Conservation (phyloP, 2,797 vertebrate species). For the Forpus xanthops region DNA sequence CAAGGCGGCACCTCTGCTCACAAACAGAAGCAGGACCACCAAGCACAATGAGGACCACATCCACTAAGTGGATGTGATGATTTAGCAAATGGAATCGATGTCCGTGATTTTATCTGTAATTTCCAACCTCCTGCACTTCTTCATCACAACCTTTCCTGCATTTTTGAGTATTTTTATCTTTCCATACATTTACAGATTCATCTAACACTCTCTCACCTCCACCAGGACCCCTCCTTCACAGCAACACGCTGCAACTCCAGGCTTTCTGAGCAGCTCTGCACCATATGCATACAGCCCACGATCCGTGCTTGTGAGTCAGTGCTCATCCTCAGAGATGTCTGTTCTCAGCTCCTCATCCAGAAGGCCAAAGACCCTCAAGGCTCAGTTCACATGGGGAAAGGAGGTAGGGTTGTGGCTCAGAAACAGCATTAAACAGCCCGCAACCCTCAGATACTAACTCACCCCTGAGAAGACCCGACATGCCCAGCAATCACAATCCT, state of each 20-base stretch:
- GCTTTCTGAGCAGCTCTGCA: background rate
- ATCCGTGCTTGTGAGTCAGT: background rate
- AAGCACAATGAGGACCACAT: background rate
- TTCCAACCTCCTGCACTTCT: background rate
- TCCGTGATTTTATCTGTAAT: background rate
- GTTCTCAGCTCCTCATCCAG: background rate
- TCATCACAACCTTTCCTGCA: background rate
- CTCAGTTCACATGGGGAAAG: background rate
- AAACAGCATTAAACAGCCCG: background rate
- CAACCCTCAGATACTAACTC: constrained; percentile 3
- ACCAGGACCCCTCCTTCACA: background rate
- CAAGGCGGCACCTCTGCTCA: background rate
- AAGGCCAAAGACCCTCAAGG: background rate
- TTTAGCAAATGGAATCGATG: background rate
- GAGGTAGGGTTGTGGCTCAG: background rate
- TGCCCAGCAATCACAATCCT: constrained; percentile 2
- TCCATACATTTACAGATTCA: background rate
- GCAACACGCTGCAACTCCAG: fast-evolving
- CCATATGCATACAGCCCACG: background rate
- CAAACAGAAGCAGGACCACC: background rate
- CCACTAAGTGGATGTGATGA: background rate
- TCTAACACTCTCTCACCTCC: background rate
- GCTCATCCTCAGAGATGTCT: background rate
- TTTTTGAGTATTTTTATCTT: background rate
- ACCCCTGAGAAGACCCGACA: constrained; percentile 23